These are phyloP conservation scores for Lytechinus pictus DNA, from an alignment of 35 echinoderm and acorn worm genomes.

Conservation along the genomic window DNA sequence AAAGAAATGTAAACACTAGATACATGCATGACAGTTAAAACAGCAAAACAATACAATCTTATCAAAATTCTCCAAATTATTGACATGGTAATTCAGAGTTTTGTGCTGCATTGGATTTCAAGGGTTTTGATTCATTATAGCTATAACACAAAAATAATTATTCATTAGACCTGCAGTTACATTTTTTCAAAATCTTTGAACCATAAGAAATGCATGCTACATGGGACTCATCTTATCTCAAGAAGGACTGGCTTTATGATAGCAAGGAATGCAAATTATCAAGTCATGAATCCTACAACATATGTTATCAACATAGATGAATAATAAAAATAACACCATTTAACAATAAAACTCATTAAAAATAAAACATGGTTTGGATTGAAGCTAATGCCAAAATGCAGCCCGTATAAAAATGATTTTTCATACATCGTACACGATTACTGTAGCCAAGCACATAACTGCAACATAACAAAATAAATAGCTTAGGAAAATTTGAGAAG, in stretches of 20 bases:
- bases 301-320: too few species aligned
- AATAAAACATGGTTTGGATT: background rate
- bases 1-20: background rate
- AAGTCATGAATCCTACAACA: background rate
- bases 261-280: background rate
- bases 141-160: background rate
- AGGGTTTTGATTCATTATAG: background rate
- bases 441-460: background rate
- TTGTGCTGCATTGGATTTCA: background rate
- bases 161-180: background rate
- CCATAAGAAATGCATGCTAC: background rate
- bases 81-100: background rate
- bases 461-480: background rate
- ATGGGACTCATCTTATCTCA: background rate
- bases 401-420: background rate
- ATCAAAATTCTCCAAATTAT: background rate
- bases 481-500: too few species aligned
- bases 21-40: background rate
- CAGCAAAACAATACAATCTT: background rate
- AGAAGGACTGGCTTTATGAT: background rate
- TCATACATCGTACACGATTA: background rate
- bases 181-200: background rate
- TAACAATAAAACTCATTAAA: background rate
- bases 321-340: background rate
- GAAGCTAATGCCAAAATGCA: background rate